These are phyloP conservation scores for Acropora tenuis DNA, from an alignment of 64 coral and sea anemone species.

Conservation along the genomic window DNA sequence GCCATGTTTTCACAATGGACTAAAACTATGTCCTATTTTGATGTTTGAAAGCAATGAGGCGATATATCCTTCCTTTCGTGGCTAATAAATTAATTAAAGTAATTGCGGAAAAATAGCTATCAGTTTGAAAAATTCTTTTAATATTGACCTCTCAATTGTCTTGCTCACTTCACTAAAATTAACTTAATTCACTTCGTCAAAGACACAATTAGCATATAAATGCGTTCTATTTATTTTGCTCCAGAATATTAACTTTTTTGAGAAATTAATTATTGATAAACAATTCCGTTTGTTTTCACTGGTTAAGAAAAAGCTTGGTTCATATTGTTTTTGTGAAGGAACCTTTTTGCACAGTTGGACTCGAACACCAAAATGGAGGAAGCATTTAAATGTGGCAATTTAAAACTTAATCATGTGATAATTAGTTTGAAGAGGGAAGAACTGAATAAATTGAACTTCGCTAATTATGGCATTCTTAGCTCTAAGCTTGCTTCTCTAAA, in stretches of 20 bases:
- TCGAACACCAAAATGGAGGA: background rate
- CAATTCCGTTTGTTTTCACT: too few species aligned
- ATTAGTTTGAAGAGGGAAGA: too few species aligned
- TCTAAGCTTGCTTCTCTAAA: too few species aligned
- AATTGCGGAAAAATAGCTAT: background rate
- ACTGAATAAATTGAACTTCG: too few species aligned
- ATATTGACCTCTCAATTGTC: background rate
- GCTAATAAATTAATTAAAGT: background rate
- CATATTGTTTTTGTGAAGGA: too few species aligned
- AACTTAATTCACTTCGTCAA: conserved; percentile 12
- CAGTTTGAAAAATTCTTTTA: background rate
- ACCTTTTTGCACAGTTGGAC: too few species aligned
- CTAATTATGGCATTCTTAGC: too few species aligned
- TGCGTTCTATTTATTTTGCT: conserved; percentile 7
- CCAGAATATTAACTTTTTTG: background rate
- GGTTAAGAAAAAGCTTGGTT: too few species aligned
- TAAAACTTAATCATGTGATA: too few species aligned
- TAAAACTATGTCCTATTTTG: background rate
- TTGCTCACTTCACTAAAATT: background rate
- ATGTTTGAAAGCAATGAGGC: background rate
- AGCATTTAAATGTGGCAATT: too few species aligned
- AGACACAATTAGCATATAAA: conserved; percentile 37
- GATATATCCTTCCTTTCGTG: background rate
- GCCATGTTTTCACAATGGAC: background rate
- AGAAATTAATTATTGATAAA: too few species aligned